Percentiles rank a stretch among this genome's conserved stretches.
phyloP scores from a whole-genome alignment of 2,888 invertebrate species.

The Paralinhomoeus sp. region DNA sequence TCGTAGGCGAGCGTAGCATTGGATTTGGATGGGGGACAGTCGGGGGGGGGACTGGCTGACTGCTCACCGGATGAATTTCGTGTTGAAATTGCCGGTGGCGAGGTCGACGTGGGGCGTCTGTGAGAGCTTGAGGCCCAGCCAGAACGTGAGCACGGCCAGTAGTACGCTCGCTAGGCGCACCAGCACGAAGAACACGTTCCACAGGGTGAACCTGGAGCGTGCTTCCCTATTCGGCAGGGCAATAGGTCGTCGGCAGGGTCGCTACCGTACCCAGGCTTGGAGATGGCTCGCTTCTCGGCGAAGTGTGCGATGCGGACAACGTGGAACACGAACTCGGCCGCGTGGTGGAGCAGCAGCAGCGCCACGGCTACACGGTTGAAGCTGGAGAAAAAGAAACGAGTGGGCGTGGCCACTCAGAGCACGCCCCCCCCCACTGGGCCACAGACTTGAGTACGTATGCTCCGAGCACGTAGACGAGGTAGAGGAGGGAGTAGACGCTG shows the following conservation, averaged over 20 bases:
- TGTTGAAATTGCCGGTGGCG: slow-evolving; percentile 44
- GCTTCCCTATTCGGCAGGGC: neutral
- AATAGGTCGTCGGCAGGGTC: neutral
- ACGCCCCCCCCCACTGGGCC: neutral
- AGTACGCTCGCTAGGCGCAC: slow-evolving; percentile 65
- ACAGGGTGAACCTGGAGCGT: slow-evolving; percentile 46
- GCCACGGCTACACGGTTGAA: slow-evolving; percentile 73
- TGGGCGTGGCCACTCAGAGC: neutral
- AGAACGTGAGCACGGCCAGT: slow-evolving; percentile 65
- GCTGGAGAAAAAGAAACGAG: slow-evolving; percentile 35
- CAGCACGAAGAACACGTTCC: slow-evolving; percentile 58
- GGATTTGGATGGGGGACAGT: too few relatives aligned
- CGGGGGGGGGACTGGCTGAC: neutral
- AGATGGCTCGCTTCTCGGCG: slow-evolving; percentile 60
- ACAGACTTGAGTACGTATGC: slow-evolving; percentile 73
- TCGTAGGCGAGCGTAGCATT: too few relatives aligned
- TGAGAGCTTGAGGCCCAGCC: slow-evolving; percentile 50
- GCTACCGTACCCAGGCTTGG: slow-evolving; percentile 34
- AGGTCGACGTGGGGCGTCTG: slow-evolving; percentile 36
- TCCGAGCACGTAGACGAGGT: slow-evolving; percentile 52
- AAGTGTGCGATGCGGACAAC: slow-evolving; percentile 59
- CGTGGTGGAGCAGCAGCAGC: slow-evolving; percentile 64
- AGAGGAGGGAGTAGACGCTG: slow-evolving; percentile 54
- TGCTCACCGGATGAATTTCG: slow-evolving; percentile 35
- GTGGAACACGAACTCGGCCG: slow-evolving; percentile 67